Evolutionary conservation across 2,888 invertebrate genomes (phyloP).

Genomic region (Cataglyphis rosenhaueri): DNA sequence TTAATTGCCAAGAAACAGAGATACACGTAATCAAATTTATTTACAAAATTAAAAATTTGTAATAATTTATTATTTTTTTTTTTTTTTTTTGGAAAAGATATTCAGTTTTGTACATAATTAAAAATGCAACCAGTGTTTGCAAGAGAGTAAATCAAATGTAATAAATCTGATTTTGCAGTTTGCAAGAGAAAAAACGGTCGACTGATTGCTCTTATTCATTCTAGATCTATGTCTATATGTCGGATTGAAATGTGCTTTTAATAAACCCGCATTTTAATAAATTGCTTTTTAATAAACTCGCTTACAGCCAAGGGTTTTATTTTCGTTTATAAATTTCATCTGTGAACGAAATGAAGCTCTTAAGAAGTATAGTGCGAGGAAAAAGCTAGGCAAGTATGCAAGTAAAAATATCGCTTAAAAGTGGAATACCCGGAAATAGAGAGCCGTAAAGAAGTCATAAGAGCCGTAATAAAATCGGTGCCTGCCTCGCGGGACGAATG

Average conservation of each 20-base stretch:
- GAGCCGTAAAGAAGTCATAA: constrained; percentile 34
- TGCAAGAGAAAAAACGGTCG: background rate
- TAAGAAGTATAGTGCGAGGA: background rate
- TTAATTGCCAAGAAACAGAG: background rate
- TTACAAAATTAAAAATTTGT: background rate
- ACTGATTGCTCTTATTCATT: background rate
- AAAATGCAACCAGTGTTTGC: background rate
- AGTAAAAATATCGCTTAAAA: constrained; percentile 32
- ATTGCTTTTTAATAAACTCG: background rate
- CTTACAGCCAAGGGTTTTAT: background rate
- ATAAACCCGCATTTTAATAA: too few species aligned
- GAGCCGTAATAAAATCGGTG: constrained; percentile 29
- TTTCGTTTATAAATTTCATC: background rate
- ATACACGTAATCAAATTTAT: background rate
- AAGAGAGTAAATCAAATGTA: background rate
- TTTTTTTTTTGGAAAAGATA: background rate
- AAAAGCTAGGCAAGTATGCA: background rate
- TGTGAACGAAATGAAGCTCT: background rate
- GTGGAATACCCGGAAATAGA: constrained; percentile 9
- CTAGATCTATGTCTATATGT: background rate
- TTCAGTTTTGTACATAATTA: background rate
- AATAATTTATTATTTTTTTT: background rate
- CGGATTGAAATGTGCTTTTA: background rate
- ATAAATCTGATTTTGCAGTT: background rate
- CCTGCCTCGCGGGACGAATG: constrained; percentile 6